Evolutionary conservation across 2,113 vertebrate species (phyloP).

Genomic region (Suncus etruscus): DNA sequence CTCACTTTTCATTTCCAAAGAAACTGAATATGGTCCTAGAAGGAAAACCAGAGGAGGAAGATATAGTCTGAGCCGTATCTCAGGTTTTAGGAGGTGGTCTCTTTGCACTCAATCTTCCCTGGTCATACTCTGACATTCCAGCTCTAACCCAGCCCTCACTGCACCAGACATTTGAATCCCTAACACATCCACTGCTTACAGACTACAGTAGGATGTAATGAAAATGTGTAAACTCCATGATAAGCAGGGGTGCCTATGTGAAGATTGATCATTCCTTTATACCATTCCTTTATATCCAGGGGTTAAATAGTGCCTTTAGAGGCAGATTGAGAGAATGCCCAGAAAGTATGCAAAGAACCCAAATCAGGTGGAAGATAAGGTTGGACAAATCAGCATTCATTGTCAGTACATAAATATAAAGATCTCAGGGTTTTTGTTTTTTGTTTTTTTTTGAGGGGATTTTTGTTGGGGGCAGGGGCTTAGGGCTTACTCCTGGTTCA

Average conservation of each 20-base stretch:
- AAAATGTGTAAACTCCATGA: background rate
- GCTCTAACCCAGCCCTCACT: no score
- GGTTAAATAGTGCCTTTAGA: background rate
- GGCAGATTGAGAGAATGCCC: background rate
- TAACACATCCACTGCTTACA: background rate
- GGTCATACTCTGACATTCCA: accelerated
- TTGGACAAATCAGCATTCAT: background rate
- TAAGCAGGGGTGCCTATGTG: background rate
- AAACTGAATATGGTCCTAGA: background rate
- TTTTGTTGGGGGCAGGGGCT: no score
- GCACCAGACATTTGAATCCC: background rate
- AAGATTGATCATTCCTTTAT: background rate
- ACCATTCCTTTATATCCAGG: background rate
- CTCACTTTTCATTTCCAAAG: background rate
- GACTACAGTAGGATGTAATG: background rate
- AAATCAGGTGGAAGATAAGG: background rate
- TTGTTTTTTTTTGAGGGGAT: no score
- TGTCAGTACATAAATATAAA: background rate
- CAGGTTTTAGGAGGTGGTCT: background rate
- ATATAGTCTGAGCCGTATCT: background rate
- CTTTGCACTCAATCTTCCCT: background rate
- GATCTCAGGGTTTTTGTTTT: background rate
- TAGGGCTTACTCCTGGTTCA: no score
- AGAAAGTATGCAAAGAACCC: background rate
- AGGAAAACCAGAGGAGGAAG: background rate